A percentile compares a stretch with the other conserved stretches of the same genome.
Evolutionary conservation across 2,888 invertebrate genomes (phyloP).

Genomic region (Tillus elongatus): DNA sequence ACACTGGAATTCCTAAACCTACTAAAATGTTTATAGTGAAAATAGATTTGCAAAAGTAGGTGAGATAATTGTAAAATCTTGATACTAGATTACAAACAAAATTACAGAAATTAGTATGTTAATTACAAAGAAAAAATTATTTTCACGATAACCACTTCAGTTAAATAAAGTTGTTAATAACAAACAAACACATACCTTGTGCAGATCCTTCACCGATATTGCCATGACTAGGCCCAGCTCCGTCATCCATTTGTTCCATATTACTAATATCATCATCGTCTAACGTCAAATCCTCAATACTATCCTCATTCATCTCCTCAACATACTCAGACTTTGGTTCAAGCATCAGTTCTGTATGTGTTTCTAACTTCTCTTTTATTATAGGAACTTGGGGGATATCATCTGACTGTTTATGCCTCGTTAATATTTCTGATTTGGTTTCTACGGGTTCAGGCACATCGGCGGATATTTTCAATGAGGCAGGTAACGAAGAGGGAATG

Average conservation of each 20-base stretch:
- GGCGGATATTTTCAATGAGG: constrained; percentile 35
- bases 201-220: constrained; percentile 62
- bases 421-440: constrained; percentile 41
- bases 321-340: constrained; percentile 69
- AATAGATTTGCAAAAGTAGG: too few relatives aligned
- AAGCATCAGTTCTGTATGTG: constrained; percentile 48
- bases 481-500: constrained; percentile 42
- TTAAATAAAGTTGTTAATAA: too few relatives aligned
- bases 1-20: too few relatives aligned
- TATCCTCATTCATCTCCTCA: constrained; percentile 61
- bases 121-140: too few relatives aligned
- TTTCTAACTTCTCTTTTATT: constrained; percentile 48
- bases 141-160: too few relatives aligned
- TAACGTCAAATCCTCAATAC: constrained; percentile 75
- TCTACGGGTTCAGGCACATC: constrained; percentile 40
- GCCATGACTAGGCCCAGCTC: constrained; percentile 59
- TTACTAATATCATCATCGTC: constrained; percentile 69
- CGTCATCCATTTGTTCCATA: constrained; percentile 61
- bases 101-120: too few relatives aligned
- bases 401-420: constrained; percentile 37
- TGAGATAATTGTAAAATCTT: too few relatives aligned
- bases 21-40: too few relatives aligned
- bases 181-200: constrained; percentile 52
- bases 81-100: too few relatives aligned
- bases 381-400: constrained; percentile 41